Percentiles rank a stretch among this genome's conserved stretches.
Conservation (phyloP, 2,888 invertebrate species). For the Anoncus sp. region DNA sequence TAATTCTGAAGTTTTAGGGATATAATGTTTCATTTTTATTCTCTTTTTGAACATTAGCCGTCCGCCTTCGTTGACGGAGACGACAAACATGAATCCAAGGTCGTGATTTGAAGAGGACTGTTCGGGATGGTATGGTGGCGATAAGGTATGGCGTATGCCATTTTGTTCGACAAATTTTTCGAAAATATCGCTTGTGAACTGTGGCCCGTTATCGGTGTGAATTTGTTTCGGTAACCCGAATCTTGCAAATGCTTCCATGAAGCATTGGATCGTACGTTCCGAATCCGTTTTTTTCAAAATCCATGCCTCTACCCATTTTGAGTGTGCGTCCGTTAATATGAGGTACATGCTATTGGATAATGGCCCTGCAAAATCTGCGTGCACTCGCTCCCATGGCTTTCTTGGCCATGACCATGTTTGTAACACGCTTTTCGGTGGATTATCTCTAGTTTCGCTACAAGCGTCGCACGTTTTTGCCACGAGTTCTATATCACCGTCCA, state of each 20-base stretch:
- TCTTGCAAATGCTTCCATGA: conserved; percentile 27
- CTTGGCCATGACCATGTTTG: conserved; percentile 50
- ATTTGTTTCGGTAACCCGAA: conserved; percentile 31
- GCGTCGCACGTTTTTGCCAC: conserved; percentile 31
- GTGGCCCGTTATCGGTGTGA: conserved; percentile 39
- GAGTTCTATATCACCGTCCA: conserved; percentile 49
- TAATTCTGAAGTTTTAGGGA: background rate
- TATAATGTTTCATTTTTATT: too few relatives aligned
- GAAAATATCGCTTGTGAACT: conserved; percentile 41
- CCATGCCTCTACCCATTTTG: conserved; percentile 45
- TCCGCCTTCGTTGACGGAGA: too few relatives aligned
- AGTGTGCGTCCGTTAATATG: conserved; percentile 42
- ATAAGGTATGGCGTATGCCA: conserved; percentile 52
- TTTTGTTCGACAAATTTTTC: conserved; percentile 33
- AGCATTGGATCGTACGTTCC: conserved; percentile 1
- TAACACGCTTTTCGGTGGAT: conserved; percentile 25
- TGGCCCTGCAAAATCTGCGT: conserved; percentile 51
- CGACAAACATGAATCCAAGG: too few relatives aligned
- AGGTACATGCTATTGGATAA: conserved; percentile 34
- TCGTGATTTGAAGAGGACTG: too few relatives aligned
- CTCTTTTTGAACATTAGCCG: too few relatives aligned
- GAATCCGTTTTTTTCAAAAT: conserved; percentile 20
- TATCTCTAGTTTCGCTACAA: conserved; percentile 42
- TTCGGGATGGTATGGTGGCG: conserved; percentile 58
- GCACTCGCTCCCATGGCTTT: conserved; percentile 44